phyloP scores from a whole-genome alignment of 2,888 invertebrate species.

The Serrognathus titanus region DNA sequence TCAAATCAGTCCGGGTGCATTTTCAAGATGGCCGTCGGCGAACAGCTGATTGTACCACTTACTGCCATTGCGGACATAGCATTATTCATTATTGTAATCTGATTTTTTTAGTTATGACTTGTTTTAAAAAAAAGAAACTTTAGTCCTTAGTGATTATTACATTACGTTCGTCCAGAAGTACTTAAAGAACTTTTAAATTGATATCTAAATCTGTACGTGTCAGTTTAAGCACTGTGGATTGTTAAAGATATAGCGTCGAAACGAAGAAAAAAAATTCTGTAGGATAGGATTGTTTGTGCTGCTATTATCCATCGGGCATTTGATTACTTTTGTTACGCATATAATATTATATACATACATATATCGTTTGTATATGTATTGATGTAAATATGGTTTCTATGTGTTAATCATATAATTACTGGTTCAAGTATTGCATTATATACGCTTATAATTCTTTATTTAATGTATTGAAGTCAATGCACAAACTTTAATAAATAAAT shows the following conservation, averaged over 20 bases:
- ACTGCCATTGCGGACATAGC: conserved; percentile 18
- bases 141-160: conserved; percentile 13
- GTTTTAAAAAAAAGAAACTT: background rate
- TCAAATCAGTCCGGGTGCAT: conserved; percentile 38
- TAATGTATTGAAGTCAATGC: conserved; percentile 40
- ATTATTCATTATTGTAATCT: background rate
- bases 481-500: conserved; percentile 41
- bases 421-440: conserved; percentile 6
- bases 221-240: conserved; percentile 39
- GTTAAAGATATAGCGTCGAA: conserved; percentile 36
- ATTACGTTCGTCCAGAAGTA: conserved; percentile 44
- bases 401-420: conserved; percentile 2
- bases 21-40: conserved; percentile 25
- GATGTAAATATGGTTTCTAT: conserved; percentile 1
- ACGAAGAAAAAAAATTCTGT: conserved; percentile 35
- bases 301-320: conserved; percentile 28
- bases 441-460: conserved; percentile 19
- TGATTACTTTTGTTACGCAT: conserved; percentile 17
- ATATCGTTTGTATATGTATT: background rate
- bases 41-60: conserved; percentile 33
- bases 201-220: conserved; percentile 33
- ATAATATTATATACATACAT: conserved; percentile 10
- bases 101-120: background rate
- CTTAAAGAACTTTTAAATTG: conserved; percentile 34
- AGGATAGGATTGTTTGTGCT: conserved; percentile 40